Base-by-base conservation (phyloP, 1,140 invertebrate genomes). In the Bombus fervidus region DNA sequence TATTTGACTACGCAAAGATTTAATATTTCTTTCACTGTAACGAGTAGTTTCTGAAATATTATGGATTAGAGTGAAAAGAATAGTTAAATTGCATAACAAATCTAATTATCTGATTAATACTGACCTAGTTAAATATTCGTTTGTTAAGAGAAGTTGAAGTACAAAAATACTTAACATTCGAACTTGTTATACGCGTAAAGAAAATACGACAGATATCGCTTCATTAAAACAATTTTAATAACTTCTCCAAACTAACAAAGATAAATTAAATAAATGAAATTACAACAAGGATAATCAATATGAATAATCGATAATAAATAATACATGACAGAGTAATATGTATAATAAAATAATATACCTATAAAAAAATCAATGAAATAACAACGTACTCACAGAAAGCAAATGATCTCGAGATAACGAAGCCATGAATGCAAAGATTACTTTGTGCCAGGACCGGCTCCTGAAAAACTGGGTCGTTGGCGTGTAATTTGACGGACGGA, bases 401-500 rank as follows among this genome's bases (percentile, higher is more conserved):
- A 6, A n/a, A 22, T 22, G 34, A 34, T 74, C 57, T 10, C 64
- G 53, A 47, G 31, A 43, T 15, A 62, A 71, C 47, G 75, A 77
- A 62, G 28, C 28, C 31, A 84, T 59, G n/a, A 41, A 59, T 37
- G 69, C 18, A 81, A 74, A 81, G 69, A 53, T 64, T 66, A 85
- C 77, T 85, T 85, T 73, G 77, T 73, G 77, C 68, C 53, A n/a
- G 69, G 78, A 47, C 53, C 68, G 59, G 59, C 71, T 85, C 43
- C 59, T 66, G 62, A 86, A 83, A 77, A 89, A 47, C 84, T 81
- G 75, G 88, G 75, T 81, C 77, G 86, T 89, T 86, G 91, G 89
- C 91, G 90, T 92, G 89, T 93, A 94, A 94, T 94, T 94, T 94
- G 91, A 86, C 87, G 90, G 89, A 85, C 83, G 85, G 87, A 93